phyloP scores from a whole-genome alignment of 1,140 invertebrate species.

The Hyphantria cunea region DNA sequence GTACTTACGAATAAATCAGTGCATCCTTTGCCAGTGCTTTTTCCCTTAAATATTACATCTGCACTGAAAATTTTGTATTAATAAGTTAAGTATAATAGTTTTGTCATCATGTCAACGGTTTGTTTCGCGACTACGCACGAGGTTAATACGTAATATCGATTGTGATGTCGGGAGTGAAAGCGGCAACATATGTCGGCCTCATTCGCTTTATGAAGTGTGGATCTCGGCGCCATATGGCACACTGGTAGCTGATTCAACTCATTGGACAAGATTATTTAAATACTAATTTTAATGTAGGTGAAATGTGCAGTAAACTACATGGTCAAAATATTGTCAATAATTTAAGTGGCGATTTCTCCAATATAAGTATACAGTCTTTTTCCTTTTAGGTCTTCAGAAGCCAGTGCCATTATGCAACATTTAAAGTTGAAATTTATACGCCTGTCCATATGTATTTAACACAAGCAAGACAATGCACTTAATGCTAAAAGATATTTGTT shows the following conservation, averaged over 20 bases:
- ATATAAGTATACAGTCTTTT: no score
- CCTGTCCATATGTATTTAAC: neutral
- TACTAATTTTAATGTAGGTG: slow-evolving; percentile 15
- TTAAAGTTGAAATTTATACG: no score
- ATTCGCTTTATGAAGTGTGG: slow-evolving; percentile 73
- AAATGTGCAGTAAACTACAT: neutral
- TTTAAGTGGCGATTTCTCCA: neutral
- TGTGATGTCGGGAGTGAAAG: slow-evolving; percentile 77
- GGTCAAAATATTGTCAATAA: neutral
- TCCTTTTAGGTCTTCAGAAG: no score
- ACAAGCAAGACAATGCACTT: slow-evolving; percentile 47
- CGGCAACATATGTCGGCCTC: slow-evolving; percentile 76
- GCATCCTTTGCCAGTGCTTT: no score
- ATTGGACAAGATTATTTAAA: slow-evolving; percentile 29
- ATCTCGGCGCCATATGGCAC: slow-evolving; percentile 75
- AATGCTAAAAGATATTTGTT: slow-evolving; percentile 19
- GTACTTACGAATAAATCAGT: no score
- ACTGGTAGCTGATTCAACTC: slow-evolving; percentile 64
- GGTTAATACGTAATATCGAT: slow-evolving; percentile 57
- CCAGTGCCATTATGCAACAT: no score
- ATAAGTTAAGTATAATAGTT: neutral
- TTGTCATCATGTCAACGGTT: slow-evolving; percentile 10
- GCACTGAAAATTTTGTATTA: neutral
- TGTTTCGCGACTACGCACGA: slow-evolving; percentile 37
- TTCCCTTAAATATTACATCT: no score